These are phyloP conservation scores for Lagria hirta DNA, from an alignment of 2,888 invertebrate genomes.

Conservation along the genomic window DNA sequence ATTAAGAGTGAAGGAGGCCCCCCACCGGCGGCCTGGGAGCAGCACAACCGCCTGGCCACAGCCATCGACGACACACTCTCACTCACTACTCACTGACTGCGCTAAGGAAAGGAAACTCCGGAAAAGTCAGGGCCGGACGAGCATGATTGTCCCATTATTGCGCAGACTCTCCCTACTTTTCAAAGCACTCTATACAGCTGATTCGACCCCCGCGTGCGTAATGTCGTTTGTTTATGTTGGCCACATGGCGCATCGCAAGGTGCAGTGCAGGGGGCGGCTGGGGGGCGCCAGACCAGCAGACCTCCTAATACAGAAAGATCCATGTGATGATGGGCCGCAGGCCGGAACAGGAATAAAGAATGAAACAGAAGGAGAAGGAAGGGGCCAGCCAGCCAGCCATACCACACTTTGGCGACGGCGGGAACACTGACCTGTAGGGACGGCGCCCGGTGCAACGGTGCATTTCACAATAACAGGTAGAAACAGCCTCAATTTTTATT, in stretches of 20 bases:
- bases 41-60: conserved; percentile 56
- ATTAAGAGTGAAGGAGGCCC: conserved; percentile 44
- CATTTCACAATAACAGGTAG: too few relatives aligned
- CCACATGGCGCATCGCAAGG: conserved; percentile 58
- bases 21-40: conserved; percentile 53
- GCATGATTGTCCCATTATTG: conserved; percentile 4
- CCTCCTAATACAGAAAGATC: background rate
- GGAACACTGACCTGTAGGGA: conserved; percentile 14
- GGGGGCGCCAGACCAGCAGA: conserved; percentile 10
- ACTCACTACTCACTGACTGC: conserved; percentile 53
- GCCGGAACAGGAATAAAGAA: too few relatives aligned
- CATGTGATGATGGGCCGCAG: conserved; percentile 3
- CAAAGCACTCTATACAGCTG: conserved; percentile 52
- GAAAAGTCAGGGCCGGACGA: conserved; percentile 1
- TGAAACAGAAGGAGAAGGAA: too few relatives aligned
- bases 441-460: conserved; percentile 5
- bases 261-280: too few relatives aligned
- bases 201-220: conserved; percentile 55
- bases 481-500: too few relatives aligned
- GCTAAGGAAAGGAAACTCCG: conserved; percentile 12
- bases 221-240: conserved; percentile 58
- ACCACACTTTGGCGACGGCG: too few relatives aligned
- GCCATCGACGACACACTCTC: conserved; percentile 53
- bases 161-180: conserved; percentile 40
- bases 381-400: too few relatives aligned